Conservation (phyloP, 2,113 vertebrate species). For the Fregetta grallaria region DNA sequence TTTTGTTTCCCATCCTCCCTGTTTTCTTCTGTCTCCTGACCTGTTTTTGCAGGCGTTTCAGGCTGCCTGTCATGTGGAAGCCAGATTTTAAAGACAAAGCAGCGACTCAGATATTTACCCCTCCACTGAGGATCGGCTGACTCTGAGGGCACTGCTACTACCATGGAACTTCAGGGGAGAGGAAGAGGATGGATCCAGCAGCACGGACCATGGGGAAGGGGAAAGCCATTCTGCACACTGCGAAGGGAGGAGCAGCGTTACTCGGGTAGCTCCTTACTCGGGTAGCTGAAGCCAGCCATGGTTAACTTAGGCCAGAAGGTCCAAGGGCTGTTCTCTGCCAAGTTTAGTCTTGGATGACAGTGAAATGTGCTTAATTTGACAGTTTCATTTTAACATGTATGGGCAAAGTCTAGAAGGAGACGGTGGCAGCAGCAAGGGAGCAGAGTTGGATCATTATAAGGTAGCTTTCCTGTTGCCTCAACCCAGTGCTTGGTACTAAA, state of each 20-base stretch:
- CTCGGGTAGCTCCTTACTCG: background rate
- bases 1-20: background rate
- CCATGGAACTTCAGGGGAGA: background rate
- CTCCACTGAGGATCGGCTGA: background rate
- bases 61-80: background rate
- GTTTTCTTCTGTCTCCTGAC: slow-evolving; percentile 5
- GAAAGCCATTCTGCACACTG: background rate
- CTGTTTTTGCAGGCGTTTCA: background rate
- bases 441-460: background rate
- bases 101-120: background rate
- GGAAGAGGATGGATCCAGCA: background rate
- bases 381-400: slow-evolving; percentile 57
- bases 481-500: background rate
- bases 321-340: slow-evolving; percentile 55
- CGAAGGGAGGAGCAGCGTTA: background rate
- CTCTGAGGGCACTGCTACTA: background rate
- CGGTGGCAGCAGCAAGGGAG: background rate
- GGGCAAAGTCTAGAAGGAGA: slow-evolving; percentile 48
- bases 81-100: slow-evolving; percentile 20
- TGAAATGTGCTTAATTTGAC: slow-evolving; percentile 65
- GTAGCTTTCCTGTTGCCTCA: background rate
- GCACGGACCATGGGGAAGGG: background rate
- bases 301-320: slow-evolving; percentile 66
- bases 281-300: slow-evolving; percentile 33
- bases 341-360: slow-evolving; percentile 59